These are phyloP conservation scores for Oreochromis mossambicus DNA, from an alignment of 2,797 vertebrate genomes.

Conservation along the genomic window DNA sequence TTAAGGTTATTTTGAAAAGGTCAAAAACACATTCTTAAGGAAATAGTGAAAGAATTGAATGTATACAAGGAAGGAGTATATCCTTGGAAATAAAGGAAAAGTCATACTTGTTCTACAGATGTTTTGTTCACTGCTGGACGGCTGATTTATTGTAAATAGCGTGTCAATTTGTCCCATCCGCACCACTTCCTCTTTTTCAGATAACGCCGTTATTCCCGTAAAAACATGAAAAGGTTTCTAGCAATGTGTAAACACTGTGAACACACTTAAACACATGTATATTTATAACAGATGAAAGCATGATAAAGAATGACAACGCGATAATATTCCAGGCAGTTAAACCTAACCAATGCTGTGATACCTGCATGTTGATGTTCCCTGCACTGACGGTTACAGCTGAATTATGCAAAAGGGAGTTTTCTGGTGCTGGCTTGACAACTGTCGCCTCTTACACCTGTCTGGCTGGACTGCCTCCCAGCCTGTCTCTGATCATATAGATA, in stretches of 20 bases:
- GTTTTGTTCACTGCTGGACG: background rate
- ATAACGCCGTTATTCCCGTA: background rate
- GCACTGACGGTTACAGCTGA: constrained; percentile 32
- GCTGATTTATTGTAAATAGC: background rate
- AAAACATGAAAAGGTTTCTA: background rate
- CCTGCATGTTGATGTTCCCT: constrained; percentile 18
- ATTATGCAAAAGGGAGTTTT: constrained; percentile 58
- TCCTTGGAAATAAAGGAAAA: background rate
- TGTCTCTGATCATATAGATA: constrained; percentile 48
- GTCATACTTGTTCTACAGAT: background rate
- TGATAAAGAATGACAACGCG: background rate
- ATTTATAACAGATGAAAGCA: background rate
- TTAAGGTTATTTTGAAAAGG: background rate
- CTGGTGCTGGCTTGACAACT: constrained; percentile 75
- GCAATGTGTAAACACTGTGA: background rate
- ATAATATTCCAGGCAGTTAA: constrained; percentile 22
- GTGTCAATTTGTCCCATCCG: background rate
- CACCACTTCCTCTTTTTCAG: background rate
- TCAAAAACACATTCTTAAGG: background rate
- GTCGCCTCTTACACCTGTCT: constrained; percentile 83
- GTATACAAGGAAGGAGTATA: background rate
- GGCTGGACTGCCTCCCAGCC: constrained; percentile 51
- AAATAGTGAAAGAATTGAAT: background rate
- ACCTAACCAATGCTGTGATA: background rate
- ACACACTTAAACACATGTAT: background rate